Percentiles rank a stretch among this genome's conserved stretches.
These are phyloP conservation scores for Platorchestia sp. DNA, from an alignment of 1,140 invertebrate genomes.

Conservation along the genomic window DNA sequence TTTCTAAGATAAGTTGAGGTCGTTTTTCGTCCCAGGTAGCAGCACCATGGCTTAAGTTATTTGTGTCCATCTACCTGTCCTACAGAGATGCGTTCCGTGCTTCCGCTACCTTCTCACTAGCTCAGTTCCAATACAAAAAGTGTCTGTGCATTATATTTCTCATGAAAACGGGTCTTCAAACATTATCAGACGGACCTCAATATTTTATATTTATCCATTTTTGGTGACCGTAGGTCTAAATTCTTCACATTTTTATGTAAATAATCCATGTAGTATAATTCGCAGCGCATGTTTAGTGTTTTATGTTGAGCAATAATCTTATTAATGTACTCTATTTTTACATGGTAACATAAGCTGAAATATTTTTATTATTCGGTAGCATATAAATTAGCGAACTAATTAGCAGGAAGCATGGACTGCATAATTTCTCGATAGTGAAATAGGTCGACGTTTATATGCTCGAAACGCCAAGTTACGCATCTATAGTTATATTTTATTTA, in stretches of 20 bases:
- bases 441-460: neutral
- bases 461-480: neutral
- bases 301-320: neutral
- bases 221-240: neutral
- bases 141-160: neutral
- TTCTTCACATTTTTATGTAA: neutral
- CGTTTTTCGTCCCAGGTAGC: neutral
- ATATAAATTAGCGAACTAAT: neutral
- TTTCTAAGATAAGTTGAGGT: neutral
- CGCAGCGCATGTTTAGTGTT: neutral
- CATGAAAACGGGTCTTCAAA: neutral
- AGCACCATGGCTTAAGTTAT: neutral
- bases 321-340: slow-evolving; percentile 4
- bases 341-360: neutral
- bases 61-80: neutral
- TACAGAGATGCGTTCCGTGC: neutral
- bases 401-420: neutral
- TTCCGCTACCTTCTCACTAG: neutral
- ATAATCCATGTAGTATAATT: neutral
- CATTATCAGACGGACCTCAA: neutral
- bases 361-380: neutral
- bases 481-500: neutral
- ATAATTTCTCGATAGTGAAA: neutral
- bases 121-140: neutral
- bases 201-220: neutral